Percentiles rank a stretch among this genome's conserved stretches.
Conservation (phyloP, 2,888 invertebrate genomes). For the Cephus nigrinus region DNA sequence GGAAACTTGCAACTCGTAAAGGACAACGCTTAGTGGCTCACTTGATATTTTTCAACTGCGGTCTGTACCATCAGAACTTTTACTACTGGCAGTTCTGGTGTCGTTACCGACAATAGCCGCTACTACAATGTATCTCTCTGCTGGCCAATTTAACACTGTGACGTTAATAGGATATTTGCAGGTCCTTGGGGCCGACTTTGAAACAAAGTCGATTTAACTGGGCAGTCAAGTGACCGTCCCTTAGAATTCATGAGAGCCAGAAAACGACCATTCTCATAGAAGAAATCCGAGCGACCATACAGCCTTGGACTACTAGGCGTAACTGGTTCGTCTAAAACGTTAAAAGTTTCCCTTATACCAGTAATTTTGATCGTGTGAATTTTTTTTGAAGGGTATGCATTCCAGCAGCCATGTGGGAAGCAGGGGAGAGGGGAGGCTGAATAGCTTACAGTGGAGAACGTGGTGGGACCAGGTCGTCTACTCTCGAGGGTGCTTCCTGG, state of each 20-base stretch:
- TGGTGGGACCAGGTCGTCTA: conserved; percentile 20
- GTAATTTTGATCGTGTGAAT: background rate
- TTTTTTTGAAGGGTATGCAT: background rate
- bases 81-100: background rate
- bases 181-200: background rate
- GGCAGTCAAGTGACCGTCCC: background rate
- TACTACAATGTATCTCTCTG: background rate
- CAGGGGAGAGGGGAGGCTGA: background rate
- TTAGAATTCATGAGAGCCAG: background rate
- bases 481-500: conserved; percentile 22
- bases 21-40: background rate
- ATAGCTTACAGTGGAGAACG: background rate
- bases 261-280: background rate
- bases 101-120: background rate
- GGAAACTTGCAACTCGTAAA: background rate
- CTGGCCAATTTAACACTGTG: background rate
- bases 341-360: background rate
- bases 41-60: background rate
- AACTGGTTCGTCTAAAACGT: background rate
- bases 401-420: background rate
- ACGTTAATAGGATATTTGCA: background rate
- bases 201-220: background rate
- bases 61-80: background rate
- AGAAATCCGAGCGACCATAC: background rate
- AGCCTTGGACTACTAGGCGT: background rate